Base-by-base conservation (phyloP, 2,797 vertebrate species). In the Menidia menidia region DNA sequence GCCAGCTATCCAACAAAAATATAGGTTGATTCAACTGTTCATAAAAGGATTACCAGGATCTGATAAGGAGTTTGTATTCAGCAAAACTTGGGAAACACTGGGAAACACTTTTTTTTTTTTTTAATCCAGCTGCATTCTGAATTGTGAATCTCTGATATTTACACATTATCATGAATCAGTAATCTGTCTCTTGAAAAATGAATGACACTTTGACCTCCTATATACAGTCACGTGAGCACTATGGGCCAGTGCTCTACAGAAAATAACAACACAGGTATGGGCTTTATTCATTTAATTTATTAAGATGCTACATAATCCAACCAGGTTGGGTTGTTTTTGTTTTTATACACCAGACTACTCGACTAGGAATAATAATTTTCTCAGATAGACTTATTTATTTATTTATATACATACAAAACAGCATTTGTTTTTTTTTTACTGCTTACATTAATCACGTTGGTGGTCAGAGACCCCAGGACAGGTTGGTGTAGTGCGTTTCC, bases 301-400 rank as follows among this genome's bases (percentile, higher is more conserved):
- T 92, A 95, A 96, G 96, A 97, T 97, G 96, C 96, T 98, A 98
- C 96, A 98, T 94, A 96, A 94, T 96, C 94, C 94, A 96, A 97
- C 96, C 95, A 94, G 92, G 93, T 95, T 95, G 95, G 95, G 78
- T 86, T 87, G 74, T 87, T 88, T 95, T 95, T 95, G 71, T 89
- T 88, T 95, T 95, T 95, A 94, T 89, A 96, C 73, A 95, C 94
- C 95, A 95, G 95, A 96, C 95, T 95, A 95, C 84, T 88, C 93
- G 86, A 96, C 94, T 92, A 94, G 92, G 92, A 90, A 89, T 93
- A 91, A 88, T 93, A 92, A 92, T 93, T 72, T 89, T 93, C 81
- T 92, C 85, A 87, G 92, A 95, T 91, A 95, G 91, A 92, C 89
- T 78, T 90, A 90, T 89, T 91, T 93, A 92, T 93, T 91, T 89